A percentile compares a stretch with the other conserved stretches of the same genome.
These are phyloP conservation scores for Bolinopsis microptera DNA, from an alignment of 37 sponge, comb jelly and placozoan species.

Conservation along the genomic window DNA sequence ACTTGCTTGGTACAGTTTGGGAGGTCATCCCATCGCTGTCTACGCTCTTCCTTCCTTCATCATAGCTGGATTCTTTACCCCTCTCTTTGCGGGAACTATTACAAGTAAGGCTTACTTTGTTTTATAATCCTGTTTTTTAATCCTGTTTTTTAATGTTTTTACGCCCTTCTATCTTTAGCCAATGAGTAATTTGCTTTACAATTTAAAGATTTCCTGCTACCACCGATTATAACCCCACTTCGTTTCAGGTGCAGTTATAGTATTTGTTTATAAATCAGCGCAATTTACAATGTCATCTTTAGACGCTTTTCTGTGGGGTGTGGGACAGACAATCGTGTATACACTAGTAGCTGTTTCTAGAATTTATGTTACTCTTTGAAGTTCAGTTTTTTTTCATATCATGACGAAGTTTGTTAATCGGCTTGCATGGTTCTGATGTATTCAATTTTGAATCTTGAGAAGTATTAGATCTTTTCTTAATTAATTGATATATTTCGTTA, in stretches of 20 bases:
- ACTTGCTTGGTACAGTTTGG: constrained; percentile 60
- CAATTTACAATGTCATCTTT: constrained; percentile 33
- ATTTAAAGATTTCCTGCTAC: too few relatives aligned
- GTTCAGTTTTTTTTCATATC: neutral
- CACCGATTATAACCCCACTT: neutral
- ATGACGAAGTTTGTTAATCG: too few relatives aligned
- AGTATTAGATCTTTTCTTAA: too few relatives aligned
- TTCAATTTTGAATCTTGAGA: too few relatives aligned
- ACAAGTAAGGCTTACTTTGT: neutral
- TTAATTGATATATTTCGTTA: too few relatives aligned
- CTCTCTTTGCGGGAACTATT: constrained; percentile 62
- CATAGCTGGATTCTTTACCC: constrained; percentile 53
- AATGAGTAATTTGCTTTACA: too few relatives aligned
- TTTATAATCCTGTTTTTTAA: neutral
- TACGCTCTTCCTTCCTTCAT: constrained; percentile 37
- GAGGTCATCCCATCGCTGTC: constrained; percentile 56
- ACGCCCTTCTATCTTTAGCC: too few relatives aligned
- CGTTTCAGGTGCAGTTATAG: constrained; percentile 51
- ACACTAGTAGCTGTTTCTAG: constrained; percentile 48
- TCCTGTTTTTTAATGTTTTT: too few relatives aligned
- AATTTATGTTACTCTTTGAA: constrained; percentile 37
- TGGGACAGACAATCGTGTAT: constrained; percentile 58
- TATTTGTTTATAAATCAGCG: constrained; percentile 48
- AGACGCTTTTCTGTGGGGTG: constrained; percentile 40
- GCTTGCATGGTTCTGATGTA: too few relatives aligned